A percentile compares a stretch with the other conserved stretches of the same genome.
Conservation (phyloP, 2,888 invertebrate genomes). For the Apeira syringaria region DNA sequence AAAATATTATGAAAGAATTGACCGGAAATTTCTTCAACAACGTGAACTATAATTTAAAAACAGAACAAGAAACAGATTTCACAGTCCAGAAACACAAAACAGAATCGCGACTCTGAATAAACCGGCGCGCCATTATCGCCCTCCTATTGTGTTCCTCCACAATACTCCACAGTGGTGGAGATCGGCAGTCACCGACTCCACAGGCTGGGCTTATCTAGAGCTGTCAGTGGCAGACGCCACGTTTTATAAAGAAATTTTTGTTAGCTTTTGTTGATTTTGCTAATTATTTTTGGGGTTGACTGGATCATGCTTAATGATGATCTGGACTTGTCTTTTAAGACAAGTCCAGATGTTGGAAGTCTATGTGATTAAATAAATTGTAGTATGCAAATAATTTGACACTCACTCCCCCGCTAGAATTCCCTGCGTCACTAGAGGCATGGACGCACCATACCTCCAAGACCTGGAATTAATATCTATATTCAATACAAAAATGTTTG, state of each 20-base stretch:
- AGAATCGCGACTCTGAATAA: conserved; percentile 20
- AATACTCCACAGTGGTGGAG: conserved; percentile 5
- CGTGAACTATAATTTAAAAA: conserved; percentile 13
- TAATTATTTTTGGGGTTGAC: conserved; percentile 30
- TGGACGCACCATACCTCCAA: too few relatives aligned
- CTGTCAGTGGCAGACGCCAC: conserved; percentile 38
- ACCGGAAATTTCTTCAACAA: too few relatives aligned
- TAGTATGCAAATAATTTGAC: too few relatives aligned
- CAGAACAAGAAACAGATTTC: conserved; percentile 12
- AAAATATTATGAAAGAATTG: too few relatives aligned
- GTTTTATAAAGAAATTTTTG: conserved; percentile 28
- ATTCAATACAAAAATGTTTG: too few relatives aligned
- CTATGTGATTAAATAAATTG: too few relatives aligned
- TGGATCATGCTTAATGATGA: conserved; percentile 15
- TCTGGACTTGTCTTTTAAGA: conserved; percentile 11
- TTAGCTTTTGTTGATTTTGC: conserved; percentile 25
- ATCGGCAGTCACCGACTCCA: conserved; percentile 5
- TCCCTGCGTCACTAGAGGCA: too few relatives aligned
- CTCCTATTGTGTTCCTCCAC: conserved; percentile 24
- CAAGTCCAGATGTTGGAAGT: conserved; percentile 17
- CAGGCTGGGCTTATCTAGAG: conserved; percentile 34
- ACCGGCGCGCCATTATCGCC: conserved; percentile 23
- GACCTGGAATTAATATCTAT: too few relatives aligned
- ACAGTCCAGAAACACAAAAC: conserved; percentile 18
- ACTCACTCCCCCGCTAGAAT: too few relatives aligned